These are phyloP conservation scores for Ecliptopera silaceata DNA, from an alignment of 2,888 invertebrate genomes.

Conservation along the genomic window DNA sequence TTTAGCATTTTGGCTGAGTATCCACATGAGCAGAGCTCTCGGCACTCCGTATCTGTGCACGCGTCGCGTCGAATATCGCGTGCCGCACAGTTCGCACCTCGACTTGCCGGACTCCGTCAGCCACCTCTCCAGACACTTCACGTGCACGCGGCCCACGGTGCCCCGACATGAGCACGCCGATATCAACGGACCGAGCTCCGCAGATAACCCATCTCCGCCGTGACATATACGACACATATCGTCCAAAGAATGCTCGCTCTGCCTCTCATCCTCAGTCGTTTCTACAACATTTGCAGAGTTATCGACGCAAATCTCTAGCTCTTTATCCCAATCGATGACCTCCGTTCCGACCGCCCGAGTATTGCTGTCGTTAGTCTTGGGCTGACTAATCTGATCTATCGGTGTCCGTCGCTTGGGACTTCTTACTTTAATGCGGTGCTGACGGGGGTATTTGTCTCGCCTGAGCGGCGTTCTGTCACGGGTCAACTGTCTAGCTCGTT, in stretches of 20 bases:
- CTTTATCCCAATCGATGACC: constrained; percentile 53
- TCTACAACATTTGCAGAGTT: constrained; percentile 34
- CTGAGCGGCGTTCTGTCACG: constrained; percentile 45
- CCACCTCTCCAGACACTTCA: constrained; percentile 89
- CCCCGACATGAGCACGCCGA: constrained; percentile 82
- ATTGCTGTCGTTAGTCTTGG: constrained; percentile 36
- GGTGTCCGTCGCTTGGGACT: constrained; percentile 60
- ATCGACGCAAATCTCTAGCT: constrained; percentile 41
- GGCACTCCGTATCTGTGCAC: constrained; percentile 84
- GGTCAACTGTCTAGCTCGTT: constrained; percentile 29
- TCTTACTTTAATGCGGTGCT: constrained; percentile 68
- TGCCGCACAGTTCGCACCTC: constrained; percentile 88
- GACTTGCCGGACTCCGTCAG: constrained; percentile 88
- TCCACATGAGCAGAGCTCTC: constrained; percentile 84
- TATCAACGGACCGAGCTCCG: constrained; percentile 65
- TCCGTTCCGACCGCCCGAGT: constrained; percentile 42
- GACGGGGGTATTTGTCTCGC: constrained; percentile 53
- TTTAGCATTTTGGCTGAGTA: constrained; percentile 78
- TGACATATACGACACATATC: constrained; percentile 79
- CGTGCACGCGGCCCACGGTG: constrained; percentile 88
- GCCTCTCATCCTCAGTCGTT: constrained; percentile 45
- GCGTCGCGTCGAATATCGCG: constrained; percentile 85
- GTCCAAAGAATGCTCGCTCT: constrained; percentile 61
- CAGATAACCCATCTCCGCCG: constrained; percentile 59
- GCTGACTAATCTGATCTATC: constrained; percentile 34